Evolutionary conservation across 2,888 invertebrate genomes (phyloP), one percentile per base, ranked within the genome.

Genomic region (Dysmachus trigonus): DNA sequence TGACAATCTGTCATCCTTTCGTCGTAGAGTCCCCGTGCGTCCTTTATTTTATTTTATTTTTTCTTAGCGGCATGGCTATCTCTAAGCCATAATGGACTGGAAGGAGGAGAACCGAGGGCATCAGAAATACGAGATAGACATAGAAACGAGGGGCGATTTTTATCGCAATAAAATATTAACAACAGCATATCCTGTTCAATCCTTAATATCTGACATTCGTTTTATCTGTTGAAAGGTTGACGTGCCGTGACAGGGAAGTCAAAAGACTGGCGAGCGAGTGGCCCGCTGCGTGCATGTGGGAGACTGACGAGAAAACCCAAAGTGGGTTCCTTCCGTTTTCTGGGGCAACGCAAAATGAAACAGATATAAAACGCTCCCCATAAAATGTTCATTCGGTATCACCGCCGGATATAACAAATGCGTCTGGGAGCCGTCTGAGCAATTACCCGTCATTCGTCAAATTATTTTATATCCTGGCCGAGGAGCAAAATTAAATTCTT

Each of bases 1-100:
- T 87, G 88, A 87, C 87, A 88, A 87, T 85, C 88, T 88, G 87
- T 87, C 87, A 87, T 76, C 82, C 62, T 86, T 47, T 53, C 33
- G n/a, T 53, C 77, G 41, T 27, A 7, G 33, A 77, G 35, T 62
- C 62, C 27, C 27, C 62, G 27, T 2, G 53, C 13, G 27, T 13
- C 27, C 62, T 62, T 82, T 47, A 18, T 38, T 30, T 27, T 10
- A 35, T n/a, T 62, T 82, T 47, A 18, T 38, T 30, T 27, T 10
- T 47, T n/a, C 47, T 38, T 38, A 72, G 71, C 62, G 53, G 47
- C 62, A n/a, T 62, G 22, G 5, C 35, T 71, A 35, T 31, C 83
- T 30, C n/a, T 15, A 41, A 41, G 38, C 81, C 71, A 86, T 81
- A 81, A 77, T 77, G 85, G 74, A 84, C 22, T 72, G 73, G 38